These are phyloP conservation scores for Artemia franciscana DNA, from an alignment of 1,140 invertebrate genomes.

Conservation along the genomic window DNA sequence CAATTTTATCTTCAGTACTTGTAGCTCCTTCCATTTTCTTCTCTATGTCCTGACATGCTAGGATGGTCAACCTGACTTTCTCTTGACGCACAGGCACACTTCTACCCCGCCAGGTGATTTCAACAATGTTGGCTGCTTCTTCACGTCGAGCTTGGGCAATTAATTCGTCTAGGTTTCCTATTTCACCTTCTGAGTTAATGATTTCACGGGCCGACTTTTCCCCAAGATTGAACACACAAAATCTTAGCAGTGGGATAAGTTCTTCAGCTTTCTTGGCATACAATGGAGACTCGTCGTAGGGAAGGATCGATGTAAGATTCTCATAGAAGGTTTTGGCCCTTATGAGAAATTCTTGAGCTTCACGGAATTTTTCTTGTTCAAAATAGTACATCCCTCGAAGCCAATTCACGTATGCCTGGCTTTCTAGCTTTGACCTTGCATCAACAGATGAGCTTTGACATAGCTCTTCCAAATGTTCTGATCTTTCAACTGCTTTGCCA, in stretches of 20 bases:
- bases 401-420: slow-evolving; percentile 81
- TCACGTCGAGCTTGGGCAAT: slow-evolving; percentile 57
- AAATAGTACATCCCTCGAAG: slow-evolving; percentile 69
- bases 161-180: slow-evolving; percentile 27
- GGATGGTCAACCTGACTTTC: slow-evolving; percentile 50
- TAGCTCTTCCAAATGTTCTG: slow-evolving; percentile 58
- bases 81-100: slow-evolving; percentile 59
- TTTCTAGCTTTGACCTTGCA: slow-evolving; percentile 59
- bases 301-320: slow-evolving; percentile 51
- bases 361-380: slow-evolving; percentile 67
- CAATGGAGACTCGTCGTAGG: slow-evolving; percentile 49
- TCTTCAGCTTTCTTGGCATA: slow-evolving; percentile 67
- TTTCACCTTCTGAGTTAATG: slow-evolving; percentile 1
- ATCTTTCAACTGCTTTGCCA: slow-evolving; percentile 66
- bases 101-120: slow-evolving; percentile 64
- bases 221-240: slow-evolving; percentile 86
- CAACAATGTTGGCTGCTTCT: slow-evolving; percentile 43
- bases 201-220: slow-evolving; percentile 55
- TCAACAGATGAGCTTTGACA: slow-evolving; percentile 31
- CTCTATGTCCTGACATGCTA: slow-evolving; percentile 52
- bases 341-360: slow-evolving; percentile 62
- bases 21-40: slow-evolving; percentile 40
- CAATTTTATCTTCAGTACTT: slow-evolving; percentile 40
- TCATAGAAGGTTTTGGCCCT: slow-evolving; percentile 75
- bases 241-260: slow-evolving; percentile 65